Evolutionary conservation across 2,888 invertebrate genomes (phyloP), one percentile per base, ranked within the genome.

Genomic region (Harpagoxenus sublaevis): DNA sequence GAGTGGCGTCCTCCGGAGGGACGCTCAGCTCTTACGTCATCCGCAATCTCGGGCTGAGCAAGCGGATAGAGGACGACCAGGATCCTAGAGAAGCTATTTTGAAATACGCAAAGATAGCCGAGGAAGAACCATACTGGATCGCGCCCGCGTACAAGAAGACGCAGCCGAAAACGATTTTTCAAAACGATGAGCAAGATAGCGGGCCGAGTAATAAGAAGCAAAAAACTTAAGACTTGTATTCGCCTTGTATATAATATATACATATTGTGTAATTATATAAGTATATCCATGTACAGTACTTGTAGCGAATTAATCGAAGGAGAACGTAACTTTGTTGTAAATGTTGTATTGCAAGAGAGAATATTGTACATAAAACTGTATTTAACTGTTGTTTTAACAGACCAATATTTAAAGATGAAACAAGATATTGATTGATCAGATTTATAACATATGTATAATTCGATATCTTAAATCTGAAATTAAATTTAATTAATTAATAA

Each of bases 21-120:
- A 99, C 99, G 0, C 96, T 99, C 0, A 99, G 99, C 90, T 99
- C 99, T 1, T 99, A 98, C 94, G 98, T 99, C 10, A 99, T 99
- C 68, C 97, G 99, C 84, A 99, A 99, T 94, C 96, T 99, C 81
- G 99, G 99, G 0, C 96, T 99, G 10, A 99, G 98, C 93, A 99
- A 99, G 92, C 96, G 98, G 66, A 97, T 98, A 0, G 97, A 99
- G 92, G 98, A 99, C 94, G 98, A 98, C 94, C 96, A 96, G 91
- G 99, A 99, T 96, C 99, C 99, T 0, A 96, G 99, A 73, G 99
- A 99, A 92, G 99, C 99, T 2, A 99, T 99, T 89, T 95, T 99
- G 83, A 98, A 98, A 90, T 99, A 97, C 94, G 99, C 99, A 0
- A 98, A 99, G 93, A 99, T 98, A 2, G 99, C 99, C 0, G 99